Evolutionary conservation across 1,140 invertebrate genomes (phyloP).

Genomic region (Psix sp.): DNA sequence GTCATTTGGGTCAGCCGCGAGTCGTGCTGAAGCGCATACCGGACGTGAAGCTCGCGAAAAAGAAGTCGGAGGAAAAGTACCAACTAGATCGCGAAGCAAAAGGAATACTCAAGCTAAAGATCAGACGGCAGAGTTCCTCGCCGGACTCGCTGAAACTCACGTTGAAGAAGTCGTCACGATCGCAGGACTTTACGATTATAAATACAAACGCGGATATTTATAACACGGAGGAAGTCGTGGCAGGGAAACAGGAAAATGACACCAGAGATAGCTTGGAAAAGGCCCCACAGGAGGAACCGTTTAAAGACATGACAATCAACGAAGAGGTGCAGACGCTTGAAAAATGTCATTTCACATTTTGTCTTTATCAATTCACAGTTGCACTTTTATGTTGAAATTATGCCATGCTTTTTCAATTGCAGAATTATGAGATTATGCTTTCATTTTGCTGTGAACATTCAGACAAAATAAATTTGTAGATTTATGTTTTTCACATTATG

Average conservation of each 20-base stretch:
- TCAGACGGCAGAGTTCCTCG: conserved; percentile 68
- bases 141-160: conserved; percentile 69
- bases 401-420: too few species aligned
- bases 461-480: too few species aligned
- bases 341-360: neutral
- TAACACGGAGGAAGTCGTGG: conserved; percentile 65
- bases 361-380: too few species aligned
- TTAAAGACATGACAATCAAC: conserved; percentile 72
- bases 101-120: conserved; percentile 69
- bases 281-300: conserved; percentile 65
- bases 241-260: conserved; percentile 70
- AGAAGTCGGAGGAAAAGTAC: conserved; percentile 65
- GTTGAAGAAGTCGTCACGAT: conserved; percentile 70
- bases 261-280: conserved; percentile 61
- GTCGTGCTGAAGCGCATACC: conserved; percentile 70
- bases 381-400: too few species aligned
- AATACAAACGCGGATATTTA: conserved; percentile 64
- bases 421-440: too few species aligned
- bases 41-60: conserved; percentile 62
- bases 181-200: conserved; percentile 72
- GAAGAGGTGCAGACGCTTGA: conserved; percentile 62
- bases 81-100: conserved; percentile 65
- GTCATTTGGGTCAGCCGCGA: conserved; percentile 69
- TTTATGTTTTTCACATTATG: too few species aligned
- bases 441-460: too few species aligned